Evolutionary conservation across 2,113 vertebrate genomes (phyloP), one percentile per base, ranked within the genome.

Genomic region (Rafetus swinhoei): DNA sequence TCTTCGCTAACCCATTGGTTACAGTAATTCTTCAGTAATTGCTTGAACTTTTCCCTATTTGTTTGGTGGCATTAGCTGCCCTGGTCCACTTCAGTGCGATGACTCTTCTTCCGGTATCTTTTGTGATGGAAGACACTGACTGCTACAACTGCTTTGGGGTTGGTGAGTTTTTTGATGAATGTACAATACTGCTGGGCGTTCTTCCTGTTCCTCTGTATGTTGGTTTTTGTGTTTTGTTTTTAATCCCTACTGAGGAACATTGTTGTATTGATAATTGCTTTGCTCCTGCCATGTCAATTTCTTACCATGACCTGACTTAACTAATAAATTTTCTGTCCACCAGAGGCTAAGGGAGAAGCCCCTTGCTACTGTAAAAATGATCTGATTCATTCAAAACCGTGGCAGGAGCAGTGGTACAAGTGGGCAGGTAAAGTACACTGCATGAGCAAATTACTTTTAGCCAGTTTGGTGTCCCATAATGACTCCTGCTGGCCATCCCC

Each of bases 201-300:
- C 45, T 54, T 90, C 93, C 84, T 18, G 16, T 56, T 86, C 60
- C 29, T 85, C 19, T 45, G 62, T 80, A 53, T 84, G 82, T 5
- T 45, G 45, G 4, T 54, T 54, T 54, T 54, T 54, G 10, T 54
- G 10, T 1, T 9, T 50, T 65, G 81, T 90, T 69, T 29, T 54
- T n/a, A 84, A 19, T 79, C 22, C 10, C 82, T 57, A 24, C n/a
- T 83, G 69, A 32, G 29, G 88, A 60, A 29, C 6, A 1, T 60
- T 86, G 19, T 85, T 76, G 6, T 14, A 54, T n/a, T 54, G 54
- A 7, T 76, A 29, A 54, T 16, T 6, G n/a, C 22, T 56, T 62
- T 25, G 1, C 32, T 65, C 62, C 50, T 85, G 76, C 74, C 0
- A 0, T 9, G 7, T 86, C 4, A 0, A 14, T 7, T 76, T 86